Conservation (phyloP, 2,113 vertebrate species). For the Rhinopomastus cyanomelas region DNA sequence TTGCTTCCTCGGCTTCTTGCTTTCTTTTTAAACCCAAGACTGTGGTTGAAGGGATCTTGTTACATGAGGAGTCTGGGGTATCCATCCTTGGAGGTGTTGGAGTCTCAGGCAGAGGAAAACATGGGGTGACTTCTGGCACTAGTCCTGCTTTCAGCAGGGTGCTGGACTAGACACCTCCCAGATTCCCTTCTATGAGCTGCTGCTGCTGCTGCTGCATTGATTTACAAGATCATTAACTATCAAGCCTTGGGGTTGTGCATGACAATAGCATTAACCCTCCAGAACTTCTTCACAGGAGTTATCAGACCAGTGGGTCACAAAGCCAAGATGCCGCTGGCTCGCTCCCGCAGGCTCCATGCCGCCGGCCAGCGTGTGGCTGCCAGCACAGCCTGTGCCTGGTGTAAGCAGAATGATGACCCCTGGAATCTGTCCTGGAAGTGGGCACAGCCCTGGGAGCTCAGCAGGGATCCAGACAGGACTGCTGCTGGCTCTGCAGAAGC, state of each 20-base stretch:
- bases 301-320: fast-evolving
- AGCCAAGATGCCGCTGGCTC: neutral
- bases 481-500: neutral
- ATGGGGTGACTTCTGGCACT: neutral
- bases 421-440: neutral
- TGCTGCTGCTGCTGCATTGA: neutral
- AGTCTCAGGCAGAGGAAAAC: neutral
- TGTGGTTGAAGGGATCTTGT: neutral
- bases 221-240: neutral
- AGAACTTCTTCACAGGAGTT: neutral
- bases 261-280: neutral
- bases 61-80: neutral
- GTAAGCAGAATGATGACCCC: neutral
- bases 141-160: neutral
- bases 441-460: neutral
- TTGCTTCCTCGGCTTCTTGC: neutral
- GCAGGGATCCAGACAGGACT: neutral
- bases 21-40: neutral
- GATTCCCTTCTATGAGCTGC: neutral
- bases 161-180: neutral
- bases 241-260: neutral
- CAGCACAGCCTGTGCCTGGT: neutral
- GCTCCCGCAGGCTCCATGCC: neutral
- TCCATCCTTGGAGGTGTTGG: neutral
- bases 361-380: neutral